phyloP scores from a whole-genome alignment of 2,113 vertebrate genomes.

The Recurvirostra avosetta region DNA sequence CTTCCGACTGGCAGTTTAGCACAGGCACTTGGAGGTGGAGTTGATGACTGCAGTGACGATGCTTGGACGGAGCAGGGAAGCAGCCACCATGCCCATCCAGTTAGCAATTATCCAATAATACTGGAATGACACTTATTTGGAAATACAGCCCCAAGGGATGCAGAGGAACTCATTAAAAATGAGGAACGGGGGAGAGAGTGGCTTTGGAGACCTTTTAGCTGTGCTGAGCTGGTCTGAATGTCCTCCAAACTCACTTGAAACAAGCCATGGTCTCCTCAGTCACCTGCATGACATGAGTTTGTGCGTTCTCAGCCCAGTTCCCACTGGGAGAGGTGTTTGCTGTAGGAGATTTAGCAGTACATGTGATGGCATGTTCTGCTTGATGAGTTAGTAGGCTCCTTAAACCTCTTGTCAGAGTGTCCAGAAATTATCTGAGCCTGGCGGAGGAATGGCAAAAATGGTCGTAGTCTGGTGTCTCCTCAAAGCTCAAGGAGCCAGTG shows the following conservation, averaged over 20 bases:
- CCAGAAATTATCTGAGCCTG: not conserved
- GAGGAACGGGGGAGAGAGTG: not conserved
- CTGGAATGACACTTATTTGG: not conserved
- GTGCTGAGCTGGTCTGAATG: not conserved
- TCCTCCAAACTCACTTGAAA: not conserved
- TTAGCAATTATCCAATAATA: not conserved
- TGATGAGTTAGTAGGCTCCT: not conserved
- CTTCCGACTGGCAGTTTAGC: not conserved
- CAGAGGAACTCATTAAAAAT: not conserved
- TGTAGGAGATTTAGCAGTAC: not conserved
- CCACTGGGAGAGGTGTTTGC: not conserved
- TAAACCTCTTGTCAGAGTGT: not conserved
- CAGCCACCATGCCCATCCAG: not conserved
- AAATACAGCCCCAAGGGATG: not conserved
- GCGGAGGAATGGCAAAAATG: not conserved
- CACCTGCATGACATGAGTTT: not conserved
- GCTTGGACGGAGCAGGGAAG: not conserved
- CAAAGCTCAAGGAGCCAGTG: not conserved
- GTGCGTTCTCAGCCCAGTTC: not conserved
- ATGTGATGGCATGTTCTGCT: not conserved
- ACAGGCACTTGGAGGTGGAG: not conserved
- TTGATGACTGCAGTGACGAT: not conserved
- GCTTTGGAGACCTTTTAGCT: not conserved
- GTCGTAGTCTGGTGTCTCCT: not conserved
- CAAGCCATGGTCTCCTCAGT: not conserved